Conservation (phyloP, 2,888 invertebrate genomes). For the Sturmia bella region DNA sequence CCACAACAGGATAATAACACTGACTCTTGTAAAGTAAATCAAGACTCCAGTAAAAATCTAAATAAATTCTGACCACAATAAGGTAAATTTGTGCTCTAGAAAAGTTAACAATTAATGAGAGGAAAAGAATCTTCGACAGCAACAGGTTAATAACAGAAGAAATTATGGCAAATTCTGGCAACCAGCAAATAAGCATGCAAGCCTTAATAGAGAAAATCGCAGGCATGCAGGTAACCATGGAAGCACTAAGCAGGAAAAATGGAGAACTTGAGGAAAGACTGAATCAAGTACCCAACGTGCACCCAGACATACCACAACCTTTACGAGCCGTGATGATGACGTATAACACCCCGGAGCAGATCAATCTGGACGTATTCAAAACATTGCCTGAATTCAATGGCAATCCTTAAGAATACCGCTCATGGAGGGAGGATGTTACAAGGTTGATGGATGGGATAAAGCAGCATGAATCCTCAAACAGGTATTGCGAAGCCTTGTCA, state of each 20-base stretch:
- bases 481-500: conserved; percentile 8
- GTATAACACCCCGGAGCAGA: conserved; percentile 4
- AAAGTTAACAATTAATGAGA: too few relatives aligned
- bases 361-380: conserved; percentile 1
- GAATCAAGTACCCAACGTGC: conserved; percentile 10
- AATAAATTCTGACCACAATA: too few relatives aligned
- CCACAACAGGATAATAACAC: not conserved
- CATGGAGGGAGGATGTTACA: conserved; percentile 6
- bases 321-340: too few relatives aligned
- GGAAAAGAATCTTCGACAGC: too few relatives aligned
- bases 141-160: too few relatives aligned
- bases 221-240: conserved; percentile 8
- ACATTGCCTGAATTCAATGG: conserved; percentile 2
- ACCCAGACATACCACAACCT: conserved; percentile 19
- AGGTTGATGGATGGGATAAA: conserved; percentile 9
- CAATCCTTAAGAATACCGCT: conserved; percentile 4
- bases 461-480: conserved; percentile 9
- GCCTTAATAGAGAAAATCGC: conserved; percentile 2
- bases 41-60: too few relatives aligned
- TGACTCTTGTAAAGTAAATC: not conserved
- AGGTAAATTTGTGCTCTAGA: too few relatives aligned
- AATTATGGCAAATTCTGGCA: too few relatives aligned
- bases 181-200: conserved; percentile 10
- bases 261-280: too few relatives aligned
- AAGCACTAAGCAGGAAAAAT: too few relatives aligned